phyloP scores from a whole-genome alignment of 2,888 invertebrate genomes.

The Homarus gammarus region DNA sequence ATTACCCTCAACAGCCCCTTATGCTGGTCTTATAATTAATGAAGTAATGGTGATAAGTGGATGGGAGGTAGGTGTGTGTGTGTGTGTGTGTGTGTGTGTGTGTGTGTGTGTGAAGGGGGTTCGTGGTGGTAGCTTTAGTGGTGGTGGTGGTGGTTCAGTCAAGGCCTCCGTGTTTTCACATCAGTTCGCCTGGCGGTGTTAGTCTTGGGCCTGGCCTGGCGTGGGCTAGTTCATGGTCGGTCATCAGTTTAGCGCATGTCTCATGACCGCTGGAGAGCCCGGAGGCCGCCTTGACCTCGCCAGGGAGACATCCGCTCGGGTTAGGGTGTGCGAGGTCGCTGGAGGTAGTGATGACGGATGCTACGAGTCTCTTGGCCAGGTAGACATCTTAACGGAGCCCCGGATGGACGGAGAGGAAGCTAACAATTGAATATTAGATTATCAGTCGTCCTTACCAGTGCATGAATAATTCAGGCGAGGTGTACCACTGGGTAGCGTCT shows the following conservation, averaged over 20 bases:
- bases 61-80: not conserved
- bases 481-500: not conserved
- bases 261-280: not conserved
- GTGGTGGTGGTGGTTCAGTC: too few relatives aligned
- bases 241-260: not conserved
- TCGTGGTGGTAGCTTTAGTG: not conserved
- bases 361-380: not conserved
- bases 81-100: not conserved
- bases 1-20: not conserved
- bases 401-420: constrained; percentile 22
- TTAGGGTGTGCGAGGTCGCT: not conserved
- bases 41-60: not conserved
- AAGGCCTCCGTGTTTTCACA: too few relatives aligned
- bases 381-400: constrained; percentile 17
- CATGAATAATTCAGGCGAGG: constrained; percentile 45
- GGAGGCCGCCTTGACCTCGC: too few relatives aligned
- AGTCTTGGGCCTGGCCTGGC: too few relatives aligned
- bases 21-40: not conserved
- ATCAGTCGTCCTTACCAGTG: constrained; percentile 37
- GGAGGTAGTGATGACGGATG: not conserved
- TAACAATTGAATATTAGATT: constrained; percentile 55
- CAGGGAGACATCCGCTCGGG: too few relatives aligned
- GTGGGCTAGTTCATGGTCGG: not conserved
- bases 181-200: too few relatives aligned
- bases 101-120: not conserved